Percentiles rank a stretch among this genome's conserved stretches.
Conservation (phyloP, 2,113 vertebrate species). For the Bettongia penicillata region DNA sequence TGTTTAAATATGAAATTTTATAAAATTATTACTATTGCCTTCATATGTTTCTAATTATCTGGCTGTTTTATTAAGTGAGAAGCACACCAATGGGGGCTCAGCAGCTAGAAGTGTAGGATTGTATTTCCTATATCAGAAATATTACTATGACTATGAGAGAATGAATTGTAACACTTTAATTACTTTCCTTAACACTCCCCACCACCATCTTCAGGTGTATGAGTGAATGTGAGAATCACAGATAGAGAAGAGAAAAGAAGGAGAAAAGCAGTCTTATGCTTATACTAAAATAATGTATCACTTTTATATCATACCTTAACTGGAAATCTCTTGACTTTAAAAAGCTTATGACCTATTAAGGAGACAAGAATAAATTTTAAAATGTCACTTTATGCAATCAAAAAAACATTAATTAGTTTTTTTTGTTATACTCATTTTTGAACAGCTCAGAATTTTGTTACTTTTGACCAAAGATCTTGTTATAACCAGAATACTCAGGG, state of each 20-base stretch:
- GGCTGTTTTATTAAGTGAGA: not conserved
- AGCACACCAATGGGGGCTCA: not conserved
- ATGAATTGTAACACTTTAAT: not conserved
- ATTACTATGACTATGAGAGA: not conserved
- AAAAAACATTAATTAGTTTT: not conserved
- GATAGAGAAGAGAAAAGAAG: not conserved
- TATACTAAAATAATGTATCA: not conserved
- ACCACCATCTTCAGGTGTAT: not conserved
- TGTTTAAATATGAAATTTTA: not conserved
- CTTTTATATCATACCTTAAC: not conserved
- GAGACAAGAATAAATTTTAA: not conserved
- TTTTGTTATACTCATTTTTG: not conserved
- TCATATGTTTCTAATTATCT: not conserved
- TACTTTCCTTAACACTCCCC: not conserved
- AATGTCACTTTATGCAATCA: not conserved
- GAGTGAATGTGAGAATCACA: not conserved
- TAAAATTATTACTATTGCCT: not conserved
- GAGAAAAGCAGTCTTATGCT: not conserved
- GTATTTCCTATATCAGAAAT: not conserved
- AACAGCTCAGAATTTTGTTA: slow-evolving; percentile 13
- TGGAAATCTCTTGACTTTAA: not conserved
- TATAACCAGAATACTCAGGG: not conserved
- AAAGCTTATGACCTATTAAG: not conserved
- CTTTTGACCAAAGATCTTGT: slow-evolving; percentile 18
- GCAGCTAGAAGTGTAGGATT: not conserved